These are phyloP conservation scores for Caenorhabditis remanei DNA, from an alignment of 1,140 invertebrate species.

Conservation along the genomic window DNA sequence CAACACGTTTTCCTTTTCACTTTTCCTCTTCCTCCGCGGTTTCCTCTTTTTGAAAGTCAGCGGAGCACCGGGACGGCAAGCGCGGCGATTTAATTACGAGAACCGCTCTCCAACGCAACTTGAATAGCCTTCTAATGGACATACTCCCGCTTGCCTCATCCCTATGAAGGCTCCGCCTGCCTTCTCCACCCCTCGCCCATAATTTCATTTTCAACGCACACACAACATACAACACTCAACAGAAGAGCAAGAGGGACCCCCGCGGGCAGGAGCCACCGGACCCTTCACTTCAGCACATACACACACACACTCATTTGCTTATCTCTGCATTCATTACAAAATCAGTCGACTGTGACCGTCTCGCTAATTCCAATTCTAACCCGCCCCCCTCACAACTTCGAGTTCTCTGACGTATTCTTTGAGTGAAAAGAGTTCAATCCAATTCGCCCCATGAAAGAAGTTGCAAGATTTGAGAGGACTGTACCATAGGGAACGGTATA, in stretches of 20 bases:
- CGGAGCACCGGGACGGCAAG: constrained; percentile 41
- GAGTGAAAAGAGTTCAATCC: neutral
- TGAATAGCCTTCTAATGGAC: constrained; percentile 55
- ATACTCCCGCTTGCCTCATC: constrained; percentile 52
- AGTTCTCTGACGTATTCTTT: constrained; percentile 26
- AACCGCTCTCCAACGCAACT: constrained; percentile 55
- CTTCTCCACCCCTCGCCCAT: constrained; percentile 48
- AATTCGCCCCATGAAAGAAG: neutral
- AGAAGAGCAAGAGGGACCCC: constrained; percentile 48
- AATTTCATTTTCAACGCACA: constrained; percentile 54
- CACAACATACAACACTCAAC: constrained; percentile 45
- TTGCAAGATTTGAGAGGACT: constrained; percentile 19
- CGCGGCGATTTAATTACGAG: constrained; percentile 52
- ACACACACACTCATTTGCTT: constrained; percentile 46
- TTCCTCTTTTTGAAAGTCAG: constrained; percentile 31
- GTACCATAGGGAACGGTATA: constrained; percentile 14
- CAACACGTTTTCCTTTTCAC: constrained; percentile 5
- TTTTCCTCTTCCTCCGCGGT: neutral
- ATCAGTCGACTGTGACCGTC: constrained; percentile 51
- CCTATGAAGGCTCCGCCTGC: constrained; percentile 38
- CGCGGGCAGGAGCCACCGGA: constrained; percentile 37
- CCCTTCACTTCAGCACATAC: constrained; percentile 37
- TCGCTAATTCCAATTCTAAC: constrained; percentile 27
- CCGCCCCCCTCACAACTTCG: neutral
- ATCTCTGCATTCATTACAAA: constrained; percentile 48